Conservation (phyloP, 1,140 invertebrate species). For the Cyphomyrmex costatus region DNA sequence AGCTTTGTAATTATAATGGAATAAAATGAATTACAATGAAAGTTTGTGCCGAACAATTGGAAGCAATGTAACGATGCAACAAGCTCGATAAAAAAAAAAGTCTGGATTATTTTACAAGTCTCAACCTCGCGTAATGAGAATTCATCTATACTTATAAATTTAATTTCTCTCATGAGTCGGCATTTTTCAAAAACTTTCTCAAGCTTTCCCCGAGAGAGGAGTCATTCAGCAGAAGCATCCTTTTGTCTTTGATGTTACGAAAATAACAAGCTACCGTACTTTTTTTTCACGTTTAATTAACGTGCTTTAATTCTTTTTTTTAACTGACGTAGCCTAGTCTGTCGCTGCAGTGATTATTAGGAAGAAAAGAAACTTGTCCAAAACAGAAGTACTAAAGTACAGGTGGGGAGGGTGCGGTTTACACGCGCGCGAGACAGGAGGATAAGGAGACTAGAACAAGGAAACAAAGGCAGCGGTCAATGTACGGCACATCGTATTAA, state of each 20-base stretch:
- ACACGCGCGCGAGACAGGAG: not conserved
- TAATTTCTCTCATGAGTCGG: not conserved
- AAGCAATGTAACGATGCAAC: not conserved
- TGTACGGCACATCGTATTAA: not conserved
- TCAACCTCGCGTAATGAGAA: not conserved
- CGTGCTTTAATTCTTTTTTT: slow-evolving; percentile 10
- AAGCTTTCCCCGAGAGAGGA: not conserved
- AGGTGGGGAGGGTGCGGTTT: not conserved
- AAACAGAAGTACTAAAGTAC: not conserved
- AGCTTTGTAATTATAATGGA: not conserved
- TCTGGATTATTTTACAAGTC: not conserved
- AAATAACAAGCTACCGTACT: not conserved
- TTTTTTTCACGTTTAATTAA: slow-evolving; percentile 23
- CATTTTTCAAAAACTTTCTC: not conserved
- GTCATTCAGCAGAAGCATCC: not conserved
- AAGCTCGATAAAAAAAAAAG: not conserved
- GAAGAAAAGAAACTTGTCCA: not conserved
- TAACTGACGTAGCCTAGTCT: not conserved
- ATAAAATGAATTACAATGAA: not conserved
- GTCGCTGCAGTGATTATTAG: not conserved
- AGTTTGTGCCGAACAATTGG: not conserved
- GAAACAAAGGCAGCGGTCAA: not conserved
- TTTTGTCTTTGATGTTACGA: not conserved
- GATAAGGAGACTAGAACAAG: not conserved
- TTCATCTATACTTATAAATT: not conserved